These are phyloP conservation scores for Hepsetus odoe DNA, from an alignment of 2,113 vertebrate species.

Conservation along the genomic window DNA sequence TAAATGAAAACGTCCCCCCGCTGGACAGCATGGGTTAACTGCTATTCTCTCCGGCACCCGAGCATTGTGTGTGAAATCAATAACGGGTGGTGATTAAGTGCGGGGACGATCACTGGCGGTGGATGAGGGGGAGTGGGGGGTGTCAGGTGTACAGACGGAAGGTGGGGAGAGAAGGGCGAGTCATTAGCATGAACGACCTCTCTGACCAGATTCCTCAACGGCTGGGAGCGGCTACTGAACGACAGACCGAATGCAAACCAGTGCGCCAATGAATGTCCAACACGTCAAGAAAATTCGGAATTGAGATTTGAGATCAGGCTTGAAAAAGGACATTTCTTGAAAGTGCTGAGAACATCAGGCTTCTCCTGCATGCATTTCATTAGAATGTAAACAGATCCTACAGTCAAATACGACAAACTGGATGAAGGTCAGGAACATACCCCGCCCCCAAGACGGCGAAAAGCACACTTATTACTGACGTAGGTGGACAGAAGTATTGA, in stretches of 20 bases:
- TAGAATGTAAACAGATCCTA: too few relatives aligned
- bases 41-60: slow-evolving; percentile 26
- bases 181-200: neutral
- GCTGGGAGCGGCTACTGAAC: neutral
- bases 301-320: too few relatives aligned
- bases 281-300: too few relatives aligned
- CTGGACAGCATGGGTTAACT: slow-evolving; percentile 43
- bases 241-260: neutral
- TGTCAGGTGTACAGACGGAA: slow-evolving; percentile 5
- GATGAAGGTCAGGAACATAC: too few relatives aligned
- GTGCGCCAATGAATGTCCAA: neutral
- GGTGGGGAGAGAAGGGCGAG: slow-evolving; percentile 14
- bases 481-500: too few relatives aligned
- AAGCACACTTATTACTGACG: too few relatives aligned
- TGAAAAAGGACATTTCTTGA: too few relatives aligned
- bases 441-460: too few relatives aligned
- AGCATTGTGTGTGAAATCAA: slow-evolving; percentile 48
- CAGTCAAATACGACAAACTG: too few relatives aligned
- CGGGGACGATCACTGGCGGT: slow-evolving; percentile 2
- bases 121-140: neutral
- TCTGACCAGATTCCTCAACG: neutral
- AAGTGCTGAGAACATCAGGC: too few relatives aligned
- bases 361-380: too few relatives aligned
- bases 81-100: slow-evolving; percentile 53
- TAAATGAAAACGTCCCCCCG: slow-evolving; percentile 57